Percentiles rank a stretch among this genome's conserved stretches.
Evolutionary conservation across 2,797 vertebrate species (phyloP).

Genomic region (Gephyroberyx darwinii): DNA sequence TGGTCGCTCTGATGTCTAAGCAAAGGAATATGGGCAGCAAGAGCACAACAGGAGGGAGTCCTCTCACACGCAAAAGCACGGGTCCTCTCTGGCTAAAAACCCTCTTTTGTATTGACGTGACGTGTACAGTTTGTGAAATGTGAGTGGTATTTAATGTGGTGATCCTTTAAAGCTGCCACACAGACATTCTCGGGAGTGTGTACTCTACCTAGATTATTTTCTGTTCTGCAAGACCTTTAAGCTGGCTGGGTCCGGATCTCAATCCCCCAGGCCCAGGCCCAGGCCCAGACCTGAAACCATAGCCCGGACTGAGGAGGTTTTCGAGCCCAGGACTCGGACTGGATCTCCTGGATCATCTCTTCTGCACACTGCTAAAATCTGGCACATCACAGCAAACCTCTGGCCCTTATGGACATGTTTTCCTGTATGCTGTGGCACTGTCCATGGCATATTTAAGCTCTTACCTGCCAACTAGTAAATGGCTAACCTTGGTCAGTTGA

Average conservation of each 20-base stretch:
- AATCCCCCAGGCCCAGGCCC: slow-evolving; percentile 68
- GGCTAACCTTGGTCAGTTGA: slow-evolving; percentile 45
- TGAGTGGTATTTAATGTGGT: slow-evolving; percentile 76
- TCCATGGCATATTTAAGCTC: slow-evolving; percentile 47
- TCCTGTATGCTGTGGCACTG: slow-evolving; percentile 28
- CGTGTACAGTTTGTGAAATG: slow-evolving; percentile 79
- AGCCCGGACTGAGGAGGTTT: slow-evolving; percentile 41
- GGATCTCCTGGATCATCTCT: slow-evolving; percentile 36
- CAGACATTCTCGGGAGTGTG: slow-evolving; percentile 51
- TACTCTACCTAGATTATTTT: slow-evolving; percentile 40
- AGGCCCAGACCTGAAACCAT: slow-evolving; percentile 61
- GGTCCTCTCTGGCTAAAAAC: slow-evolving; percentile 51
- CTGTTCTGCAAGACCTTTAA: slow-evolving; percentile 64
- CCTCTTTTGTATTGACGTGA: slow-evolving; percentile 69
- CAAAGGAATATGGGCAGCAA: slow-evolving; percentile 51
- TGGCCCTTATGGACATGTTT: slow-evolving; percentile 23
- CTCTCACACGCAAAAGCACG: slow-evolving; percentile 44
- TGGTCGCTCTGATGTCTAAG: slow-evolving; percentile 46
- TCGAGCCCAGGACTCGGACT: slow-evolving; percentile 38
- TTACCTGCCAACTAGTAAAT: slow-evolving; percentile 60
- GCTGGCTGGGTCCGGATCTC: slow-evolving; percentile 76
- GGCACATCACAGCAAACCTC: slow-evolving; percentile 43
- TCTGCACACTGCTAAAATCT: slow-evolving; percentile 21
- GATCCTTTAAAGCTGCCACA: slow-evolving; percentile 65
- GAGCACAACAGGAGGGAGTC: slow-evolving; percentile 63